Base-by-base conservation (phyloP, 2,888 invertebrate species). In the Meganola albula region DNA sequence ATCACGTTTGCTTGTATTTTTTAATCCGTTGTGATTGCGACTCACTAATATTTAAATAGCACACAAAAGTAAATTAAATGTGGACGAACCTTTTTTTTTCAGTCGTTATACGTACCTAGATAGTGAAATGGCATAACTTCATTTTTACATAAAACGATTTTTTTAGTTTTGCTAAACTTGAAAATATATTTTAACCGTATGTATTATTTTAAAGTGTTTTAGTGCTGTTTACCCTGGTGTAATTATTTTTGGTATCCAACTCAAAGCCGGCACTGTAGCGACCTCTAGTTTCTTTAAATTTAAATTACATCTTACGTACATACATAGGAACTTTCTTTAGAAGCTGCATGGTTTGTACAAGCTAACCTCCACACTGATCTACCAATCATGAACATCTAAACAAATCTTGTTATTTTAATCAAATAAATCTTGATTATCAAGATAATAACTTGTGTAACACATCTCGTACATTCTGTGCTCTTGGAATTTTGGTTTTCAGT, bases 321-420 rank as follows among this genome's bases (percentile, higher is more conserved):
- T 84, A 84, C 83, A 85, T 85, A 85, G 85, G 85, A 85, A 85
- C 85, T 85, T 84, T 85, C 68, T 79, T 85, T 80, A 84, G 84
- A 85, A 85, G 85, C 85, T 85, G 85, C 85, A 84, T 79, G 79
- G 82, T 84, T 84, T 85, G 74, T 84, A 85, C 83, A 85, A 85
- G 84, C 84, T 84, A 84, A 78, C 76, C 78, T 76, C 77, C 84
- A 82, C 82, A 82, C 79, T 82, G 80, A 78, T 74, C 83, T 83
- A 84, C 78, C 73, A 78, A 74, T 78, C 76, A 78, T 77, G 68
- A 73, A 73, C 64, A 68, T 63, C 65, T 63, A 79, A 80, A 78
- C 74, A 73, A 82, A 77, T 59, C 43, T 63, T 72, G 68, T 71
- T 66, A 75, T 70, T 53, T 58, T 61, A 63, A 64, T 71, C 63